Evolutionary conservation across 2,797 vertebrate genomes (phyloP).

Genomic region (Oophaga sylvatica): DNA sequence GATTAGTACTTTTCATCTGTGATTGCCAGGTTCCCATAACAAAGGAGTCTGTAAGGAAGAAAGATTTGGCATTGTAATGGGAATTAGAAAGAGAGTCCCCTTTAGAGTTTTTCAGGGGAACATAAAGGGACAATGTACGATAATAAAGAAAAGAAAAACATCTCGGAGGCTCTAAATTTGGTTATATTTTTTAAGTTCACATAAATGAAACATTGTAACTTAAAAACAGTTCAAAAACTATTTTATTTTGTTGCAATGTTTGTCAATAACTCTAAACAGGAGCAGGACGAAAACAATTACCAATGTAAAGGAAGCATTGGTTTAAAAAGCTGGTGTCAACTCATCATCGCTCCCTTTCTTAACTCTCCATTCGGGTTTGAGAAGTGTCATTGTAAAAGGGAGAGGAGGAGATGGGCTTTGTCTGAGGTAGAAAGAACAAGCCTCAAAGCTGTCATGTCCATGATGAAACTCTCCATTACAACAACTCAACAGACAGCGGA

Average conservation of each 20-base stretch:
- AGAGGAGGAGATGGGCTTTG: conserved; percentile 54
- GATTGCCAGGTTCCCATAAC: conserved; percentile 79
- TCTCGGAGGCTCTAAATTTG: neutral
- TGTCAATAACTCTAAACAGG: neutral
- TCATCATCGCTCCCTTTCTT: conserved; percentile 45
- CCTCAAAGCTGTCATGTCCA: conserved; percentile 36
- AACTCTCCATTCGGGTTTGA: conserved; percentile 61
- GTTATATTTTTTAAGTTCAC: neutral
- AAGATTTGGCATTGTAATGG: conserved; percentile 78
- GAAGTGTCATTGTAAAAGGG: conserved; percentile 59
- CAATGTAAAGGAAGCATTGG: conserved; percentile 49
- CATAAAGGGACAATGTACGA: conserved; percentile 11
- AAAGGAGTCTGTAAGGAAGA: conserved; percentile 76
- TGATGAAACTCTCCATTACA: conserved; percentile 64
- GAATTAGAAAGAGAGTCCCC: conserved; percentile 71
- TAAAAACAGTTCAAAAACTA: neutral
- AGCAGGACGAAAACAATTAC: neutral
- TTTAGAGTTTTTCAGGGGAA: conserved; percentile 58
- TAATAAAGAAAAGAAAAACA: conserved; percentile 27
- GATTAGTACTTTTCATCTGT: conserved; percentile 80
- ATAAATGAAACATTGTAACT: neutral
- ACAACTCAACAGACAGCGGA: conserved; percentile 61
- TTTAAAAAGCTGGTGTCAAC: conserved; percentile 54
- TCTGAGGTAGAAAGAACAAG: conserved; percentile 61
- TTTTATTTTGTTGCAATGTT: neutral